Conservation (phyloP, 2,797 vertebrate genomes). For the Amazonetta brasiliensis region DNA sequence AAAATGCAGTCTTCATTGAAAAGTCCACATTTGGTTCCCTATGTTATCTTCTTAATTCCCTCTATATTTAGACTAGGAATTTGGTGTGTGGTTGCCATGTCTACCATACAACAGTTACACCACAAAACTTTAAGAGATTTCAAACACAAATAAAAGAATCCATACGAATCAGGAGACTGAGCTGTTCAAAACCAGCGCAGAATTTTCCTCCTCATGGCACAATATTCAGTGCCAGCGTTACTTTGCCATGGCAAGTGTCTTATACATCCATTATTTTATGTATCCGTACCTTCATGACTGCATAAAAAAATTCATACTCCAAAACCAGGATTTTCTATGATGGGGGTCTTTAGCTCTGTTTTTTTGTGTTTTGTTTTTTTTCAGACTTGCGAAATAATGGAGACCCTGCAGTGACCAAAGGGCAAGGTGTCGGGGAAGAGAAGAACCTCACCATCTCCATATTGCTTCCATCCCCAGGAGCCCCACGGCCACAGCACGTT, state of each 20-base stretch:
- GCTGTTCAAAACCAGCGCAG: background rate
- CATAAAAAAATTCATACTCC: background rate
- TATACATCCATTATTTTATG: background rate
- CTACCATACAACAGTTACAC: background rate
- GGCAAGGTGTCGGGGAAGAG: background rate
- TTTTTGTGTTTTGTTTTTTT: background rate
- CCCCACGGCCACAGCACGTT: accelerated
- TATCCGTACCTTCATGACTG: background rate
- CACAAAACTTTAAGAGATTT: background rate
- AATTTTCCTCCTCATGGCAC: background rate
- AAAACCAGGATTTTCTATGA: background rate
- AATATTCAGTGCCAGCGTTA: background rate
- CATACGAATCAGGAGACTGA: background rate
- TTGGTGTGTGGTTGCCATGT: slow-evolving; percentile 10
- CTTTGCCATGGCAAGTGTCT: background rate
- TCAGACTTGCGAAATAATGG: background rate
- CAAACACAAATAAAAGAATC: slow-evolving; percentile 28
- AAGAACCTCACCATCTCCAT: slow-evolving; percentile 6
- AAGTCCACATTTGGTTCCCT: slow-evolving; percentile 6
- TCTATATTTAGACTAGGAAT: slow-evolving; percentile 21
- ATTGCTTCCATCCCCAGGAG: background rate
- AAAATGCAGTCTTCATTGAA: background rate
- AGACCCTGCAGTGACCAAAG: background rate
- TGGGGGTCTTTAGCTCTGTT: background rate
- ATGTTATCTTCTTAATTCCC: background rate